Conservation (phyloP, 1,140 invertebrate species). For the Dendroctonus valens region DNA sequence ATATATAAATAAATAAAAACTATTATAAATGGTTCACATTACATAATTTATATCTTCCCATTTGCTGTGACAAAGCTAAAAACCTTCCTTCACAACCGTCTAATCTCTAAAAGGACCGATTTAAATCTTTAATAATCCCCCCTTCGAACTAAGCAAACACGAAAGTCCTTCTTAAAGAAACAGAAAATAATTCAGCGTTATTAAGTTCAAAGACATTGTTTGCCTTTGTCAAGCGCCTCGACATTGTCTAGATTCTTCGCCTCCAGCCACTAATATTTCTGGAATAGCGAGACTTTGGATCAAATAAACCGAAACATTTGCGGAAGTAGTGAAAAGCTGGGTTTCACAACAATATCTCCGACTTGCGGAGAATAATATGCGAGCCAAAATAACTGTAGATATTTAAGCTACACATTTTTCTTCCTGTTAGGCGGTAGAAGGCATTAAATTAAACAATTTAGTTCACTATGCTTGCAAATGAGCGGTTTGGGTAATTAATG, state of each 20-base stretch:
- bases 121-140: too few relatives aligned
- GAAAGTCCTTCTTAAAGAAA: too few relatives aligned
- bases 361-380: not conserved
- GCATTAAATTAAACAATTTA: not conserved
- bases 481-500: too few relatives aligned
- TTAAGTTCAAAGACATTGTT: conserved; percentile 7
- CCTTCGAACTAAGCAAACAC: too few relatives aligned
- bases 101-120: too few relatives aligned
- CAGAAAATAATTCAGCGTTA: too few relatives aligned
- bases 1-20: too few relatives aligned
- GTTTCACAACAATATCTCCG: conserved; percentile 5
- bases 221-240: conserved; percentile 9
- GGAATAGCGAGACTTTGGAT: conserved; percentile 3
- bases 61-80: too few relatives aligned
- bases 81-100: too few relatives aligned
- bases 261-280: conserved; percentile 13
- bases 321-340: not conserved
- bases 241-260: conserved; percentile 9
- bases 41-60: too few relatives aligned
- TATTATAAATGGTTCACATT: too few relatives aligned
- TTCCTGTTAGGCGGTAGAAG: not conserved
- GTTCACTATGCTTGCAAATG: too few relatives aligned
- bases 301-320: conserved; percentile 9
- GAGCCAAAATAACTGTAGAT: not conserved
- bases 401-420: not conserved